These are phyloP conservation scores for Paramisgurnus dabryanus DNA, from an alignment of 2,113 vertebrate genomes.

Conservation along the genomic window DNA sequence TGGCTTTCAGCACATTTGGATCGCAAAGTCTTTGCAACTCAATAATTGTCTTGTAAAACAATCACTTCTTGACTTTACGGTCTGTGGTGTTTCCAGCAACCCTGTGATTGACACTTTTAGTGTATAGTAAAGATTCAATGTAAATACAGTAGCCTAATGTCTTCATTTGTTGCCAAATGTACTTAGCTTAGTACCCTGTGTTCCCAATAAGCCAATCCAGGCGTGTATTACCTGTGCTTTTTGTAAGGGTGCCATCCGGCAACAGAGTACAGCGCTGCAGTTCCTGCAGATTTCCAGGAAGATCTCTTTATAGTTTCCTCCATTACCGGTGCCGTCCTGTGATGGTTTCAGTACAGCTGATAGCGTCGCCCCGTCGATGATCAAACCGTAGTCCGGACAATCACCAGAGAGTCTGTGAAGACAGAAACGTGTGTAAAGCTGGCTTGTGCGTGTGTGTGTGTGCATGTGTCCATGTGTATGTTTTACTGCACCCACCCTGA, in stretches of 20 bases:
- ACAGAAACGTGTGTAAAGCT: background rate
- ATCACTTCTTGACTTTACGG: slow-evolving; percentile 16
- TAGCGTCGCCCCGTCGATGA: slow-evolving; percentile 94
- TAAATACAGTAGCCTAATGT: background rate
- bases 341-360: slow-evolving; percentile 89
- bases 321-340: slow-evolving; percentile 80
- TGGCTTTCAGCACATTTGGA: background rate
- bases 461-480: background rate
- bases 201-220: background rate
- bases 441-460: background rate
- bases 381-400: slow-evolving; percentile 91
- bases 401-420: slow-evolving; percentile 84
- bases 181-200: too few species aligned
- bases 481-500: slow-evolving; percentile 78
- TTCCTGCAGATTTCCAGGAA: slow-evolving; percentile 96
- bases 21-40: background rate
- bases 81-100: background rate
- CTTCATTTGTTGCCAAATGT: too few species aligned
- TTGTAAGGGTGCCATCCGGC: slow-evolving; percentile 96
- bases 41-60: slow-evolving; percentile 18
- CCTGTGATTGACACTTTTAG: slow-evolving; percentile 26
- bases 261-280: slow-evolving; percentile 95
- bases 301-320: slow-evolving; percentile 88
- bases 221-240: slow-evolving; percentile 66
- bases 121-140: background rate